Percentiles rank a stretch among this genome's conserved stretches.
These are phyloP conservation scores for Lucifuga dentata DNA, from an alignment of 2,113 vertebrate genomes.

Conservation along the genomic window DNA sequence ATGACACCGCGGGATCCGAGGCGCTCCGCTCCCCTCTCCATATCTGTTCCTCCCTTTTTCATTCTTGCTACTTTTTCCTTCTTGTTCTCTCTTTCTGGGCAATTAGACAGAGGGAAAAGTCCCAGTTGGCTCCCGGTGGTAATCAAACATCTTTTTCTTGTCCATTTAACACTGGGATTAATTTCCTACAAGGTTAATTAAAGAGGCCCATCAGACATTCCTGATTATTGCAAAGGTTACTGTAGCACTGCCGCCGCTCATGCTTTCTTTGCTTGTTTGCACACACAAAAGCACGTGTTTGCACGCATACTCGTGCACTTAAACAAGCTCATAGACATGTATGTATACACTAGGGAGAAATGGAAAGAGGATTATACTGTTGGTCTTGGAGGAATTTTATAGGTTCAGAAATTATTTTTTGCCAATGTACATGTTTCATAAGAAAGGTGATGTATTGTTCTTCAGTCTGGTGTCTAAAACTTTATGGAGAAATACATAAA, in stretches of 20 bases:
- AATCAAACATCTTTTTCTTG: constrained; percentile 87
- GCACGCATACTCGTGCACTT: constrained; percentile 14
- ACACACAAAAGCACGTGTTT: constrained; percentile 10
- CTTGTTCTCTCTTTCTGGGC: constrained; percentile 77
- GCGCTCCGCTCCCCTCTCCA: constrained; percentile 42
- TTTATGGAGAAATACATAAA: too few species aligned
- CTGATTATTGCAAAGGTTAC: constrained; percentile 86
- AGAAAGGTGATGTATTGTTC: not conserved
- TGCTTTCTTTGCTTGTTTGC: constrained; percentile 44
- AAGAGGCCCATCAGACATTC: constrained; percentile 84
- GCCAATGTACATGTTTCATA: not conserved
- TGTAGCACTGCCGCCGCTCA: constrained; percentile 60
- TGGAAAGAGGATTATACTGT: constrained; percentile 1
- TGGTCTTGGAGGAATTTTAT: constrained; percentile 8
- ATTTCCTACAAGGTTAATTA: constrained; percentile 88
- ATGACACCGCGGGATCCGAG: constrained; percentile 68
- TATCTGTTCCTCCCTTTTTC: constrained; percentile 70
- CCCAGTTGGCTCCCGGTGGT: constrained; percentile 80
- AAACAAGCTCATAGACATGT: constrained; percentile 13
- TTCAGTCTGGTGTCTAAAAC: not conserved
- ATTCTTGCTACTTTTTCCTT: constrained; percentile 63
- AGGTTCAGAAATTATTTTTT: not conserved
- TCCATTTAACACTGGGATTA: constrained; percentile 86
- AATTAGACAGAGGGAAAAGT: constrained; percentile 80
- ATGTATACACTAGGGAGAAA: constrained; percentile 5